Base-by-base conservation (phyloP, 1,140 invertebrate species). In the Caenorhabditis brenneri region DNA sequence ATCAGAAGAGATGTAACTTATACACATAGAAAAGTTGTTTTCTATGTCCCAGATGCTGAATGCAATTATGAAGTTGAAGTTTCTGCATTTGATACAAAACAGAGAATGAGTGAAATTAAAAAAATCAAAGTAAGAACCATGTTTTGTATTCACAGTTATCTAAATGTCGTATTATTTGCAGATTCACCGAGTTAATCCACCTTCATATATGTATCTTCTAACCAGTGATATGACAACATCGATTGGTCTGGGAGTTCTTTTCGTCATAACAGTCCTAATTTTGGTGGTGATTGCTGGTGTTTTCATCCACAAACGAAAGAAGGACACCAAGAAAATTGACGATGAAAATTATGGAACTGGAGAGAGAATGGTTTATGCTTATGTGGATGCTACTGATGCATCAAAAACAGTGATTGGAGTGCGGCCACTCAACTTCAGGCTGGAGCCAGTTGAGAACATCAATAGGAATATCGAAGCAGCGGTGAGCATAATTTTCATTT, bases 61-160 rank as follows among this genome's bases (percentile, higher is more conserved):
- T 74, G 65, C n/a, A 74, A 74, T 15, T 74, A 74, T 24, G 65
- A 74, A 46, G 65, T 74, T 3, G 65, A 74, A 74, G 65, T 74
- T 42, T 74, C 65, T 24, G 65, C 65, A 22, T 74, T 74, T 24
- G 65, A 74, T n/a, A 74, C 27, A 5, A 74, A 74, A 24, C 65
- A 74, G 6, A 39, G 65, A 24, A 12, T 1, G 3, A 74, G 65
- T 42, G 65, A 74, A 24, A 12, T 31, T 1, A 74, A 74, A 46
- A 74, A 74, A 31, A 74, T 74, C 36, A 74, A 74, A 36, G 65
- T 74, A 42, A 19, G 6, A 15, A 27, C n/a, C n/a, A n/a, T n/a
- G 16, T 5, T 33, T 33, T 19, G n/a, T 3, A 27, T 2, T 55
- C n/a, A 36, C 19, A 19, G 0, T 65, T 2, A 6, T 65, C 2